These are phyloP conservation scores for Heterocephalus glaber DNA, from an alignment of 2,113 vertebrate species.

Conservation along the genomic window DNA sequence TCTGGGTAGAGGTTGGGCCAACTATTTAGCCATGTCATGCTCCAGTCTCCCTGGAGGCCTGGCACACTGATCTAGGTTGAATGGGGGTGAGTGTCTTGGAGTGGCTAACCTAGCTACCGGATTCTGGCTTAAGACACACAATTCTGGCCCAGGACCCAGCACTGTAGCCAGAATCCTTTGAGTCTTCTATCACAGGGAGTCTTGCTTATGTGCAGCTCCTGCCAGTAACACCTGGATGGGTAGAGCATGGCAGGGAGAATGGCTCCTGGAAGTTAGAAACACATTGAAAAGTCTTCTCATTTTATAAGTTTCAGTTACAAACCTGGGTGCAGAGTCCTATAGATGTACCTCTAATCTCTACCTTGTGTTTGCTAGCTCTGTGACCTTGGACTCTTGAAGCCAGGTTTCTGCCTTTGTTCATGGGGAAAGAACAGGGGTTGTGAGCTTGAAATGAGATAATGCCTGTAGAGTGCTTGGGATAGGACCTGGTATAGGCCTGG, in stretches of 20 bases:
- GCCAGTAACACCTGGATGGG: background rate
- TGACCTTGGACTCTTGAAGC: conserved; percentile 35
- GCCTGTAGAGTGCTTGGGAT: background rate
- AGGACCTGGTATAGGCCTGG: background rate
- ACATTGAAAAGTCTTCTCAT: background rate
- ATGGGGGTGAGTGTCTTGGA: background rate
- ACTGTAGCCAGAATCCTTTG: background rate
- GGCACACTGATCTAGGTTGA: background rate
- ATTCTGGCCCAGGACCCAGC: background rate
- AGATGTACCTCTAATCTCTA: background rate
- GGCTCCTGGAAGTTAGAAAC: background rate
- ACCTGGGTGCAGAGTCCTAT: background rate
- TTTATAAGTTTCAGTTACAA: background rate
- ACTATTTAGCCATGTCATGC: background rate
- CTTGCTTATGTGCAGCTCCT: background rate
- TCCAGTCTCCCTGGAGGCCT: background rate
- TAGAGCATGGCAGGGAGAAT: background rate
- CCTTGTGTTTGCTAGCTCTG: background rate
- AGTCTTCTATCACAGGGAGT: background rate
- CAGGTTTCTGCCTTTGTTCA: conserved; percentile 15
- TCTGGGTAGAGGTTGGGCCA: background rate
- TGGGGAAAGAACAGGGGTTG: background rate
- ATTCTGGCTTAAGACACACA: background rate
- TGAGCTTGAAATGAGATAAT: background rate
- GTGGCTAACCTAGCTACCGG: background rate